Conservation (phyloP, 1,140 invertebrate genomes). For the Drosophila leontia region DNA sequence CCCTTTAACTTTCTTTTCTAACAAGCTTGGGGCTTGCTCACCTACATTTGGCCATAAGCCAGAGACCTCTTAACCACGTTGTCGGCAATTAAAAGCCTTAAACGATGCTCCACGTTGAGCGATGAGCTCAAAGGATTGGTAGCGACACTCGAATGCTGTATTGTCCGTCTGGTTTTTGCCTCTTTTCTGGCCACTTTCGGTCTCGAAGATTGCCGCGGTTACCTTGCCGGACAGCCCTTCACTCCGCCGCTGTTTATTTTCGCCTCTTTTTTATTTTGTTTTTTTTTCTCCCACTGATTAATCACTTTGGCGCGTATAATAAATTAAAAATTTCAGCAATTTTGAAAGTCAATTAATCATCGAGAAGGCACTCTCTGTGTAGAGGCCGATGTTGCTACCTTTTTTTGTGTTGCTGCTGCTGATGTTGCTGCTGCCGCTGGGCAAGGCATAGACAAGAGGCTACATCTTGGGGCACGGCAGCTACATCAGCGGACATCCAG, state of each 20-base stretch:
- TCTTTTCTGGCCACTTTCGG: conserved; percentile 42
- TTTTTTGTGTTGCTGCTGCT: conserved; percentile 23
- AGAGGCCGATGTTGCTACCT: conserved; percentile 60
- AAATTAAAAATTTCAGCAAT: conserved; percentile 85
- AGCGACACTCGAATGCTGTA: conserved; percentile 44
- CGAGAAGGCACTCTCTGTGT: conserved; percentile 63
- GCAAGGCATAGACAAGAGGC: conserved; percentile 38
- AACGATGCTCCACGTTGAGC: conserved; percentile 19
- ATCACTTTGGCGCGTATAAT: conserved; percentile 84
- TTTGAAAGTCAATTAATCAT: conserved; percentile 85
- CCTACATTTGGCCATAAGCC: conserved; percentile 19
- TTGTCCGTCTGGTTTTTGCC: conserved; percentile 2
- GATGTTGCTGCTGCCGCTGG: conserved; percentile 32
- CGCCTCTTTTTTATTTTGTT: conserved; percentile 7
- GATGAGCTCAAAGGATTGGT: conserved; percentile 50
- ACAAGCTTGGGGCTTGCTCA: conserved; percentile 4
- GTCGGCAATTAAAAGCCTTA: conserved; percentile 51
- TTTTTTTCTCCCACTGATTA: conserved; percentile 79
- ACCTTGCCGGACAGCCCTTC: conserved; percentile 41
- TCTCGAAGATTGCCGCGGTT: conserved; percentile 42
- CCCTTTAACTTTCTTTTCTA: conserved; percentile 9
- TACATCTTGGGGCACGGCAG: conserved; percentile 21
- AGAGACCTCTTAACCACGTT: conserved; percentile 4
- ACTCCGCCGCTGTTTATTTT: conserved; percentile 46
- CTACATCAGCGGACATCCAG: conserved; percentile 17